Base-by-base conservation (phyloP, 2,113 vertebrate species). In the Oncorhynchus kisutch region DNA sequence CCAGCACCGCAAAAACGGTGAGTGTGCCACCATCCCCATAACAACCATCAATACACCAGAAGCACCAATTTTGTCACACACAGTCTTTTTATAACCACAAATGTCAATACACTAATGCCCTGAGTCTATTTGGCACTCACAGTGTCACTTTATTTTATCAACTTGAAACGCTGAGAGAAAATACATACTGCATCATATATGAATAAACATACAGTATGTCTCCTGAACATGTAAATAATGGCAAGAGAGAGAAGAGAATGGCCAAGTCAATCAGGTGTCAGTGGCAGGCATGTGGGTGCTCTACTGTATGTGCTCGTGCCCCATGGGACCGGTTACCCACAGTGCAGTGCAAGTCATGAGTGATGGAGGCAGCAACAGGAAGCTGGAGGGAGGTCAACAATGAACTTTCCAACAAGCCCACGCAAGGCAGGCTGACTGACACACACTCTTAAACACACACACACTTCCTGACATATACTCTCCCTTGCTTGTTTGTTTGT, bases 1-100 rank as follows among this genome's bases (percentile, higher is more conserved):
- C 93, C 97, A 98, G 91, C 96, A 97, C 92, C 89, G 95, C 81
- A 96, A 97, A 86, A 98, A 99, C 0, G 96, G 97, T 99, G 88
- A 93, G 96, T 91, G 71, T 20, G 3, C 54, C 66, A 39, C 66
- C 29, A 34, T 18, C 27, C 31, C 29, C 16, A 68, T 20, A 31
- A 4, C 14, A 68, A 68, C 66, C 3, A 27, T 66, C 64, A 24
- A 14, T 22, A 66, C 14, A 12, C 67, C 34, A 48, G 18, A 22
- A 20, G 22, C n/a, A 48, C 67, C 67, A 34, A 66, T 45, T 45
- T 45, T 45, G 8, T 39, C 34, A 39, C 34, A 39, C 34, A 39
- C 34, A 8, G 7, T 39, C 2, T 45, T 45, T 45, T 45, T 45
- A 45, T 45, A 11, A 45, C 39, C 39, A 45, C 9, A 45, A 11